Conservation (phyloP, 2,888 invertebrate species). For the Lymantria dispar region DNA sequence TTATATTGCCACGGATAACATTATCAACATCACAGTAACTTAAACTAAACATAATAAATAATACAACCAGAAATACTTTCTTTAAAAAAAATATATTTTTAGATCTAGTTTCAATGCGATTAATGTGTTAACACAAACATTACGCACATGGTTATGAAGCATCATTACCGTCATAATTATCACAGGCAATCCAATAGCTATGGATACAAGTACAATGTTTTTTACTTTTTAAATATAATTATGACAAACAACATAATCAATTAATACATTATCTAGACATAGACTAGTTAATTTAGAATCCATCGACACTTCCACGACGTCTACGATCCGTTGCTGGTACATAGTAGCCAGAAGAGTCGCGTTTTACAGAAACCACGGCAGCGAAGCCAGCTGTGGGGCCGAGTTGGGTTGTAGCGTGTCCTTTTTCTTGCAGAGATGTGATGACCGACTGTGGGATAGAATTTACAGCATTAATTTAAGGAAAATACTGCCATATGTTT, state of each 20-base stretch:
- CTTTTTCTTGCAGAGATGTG: slow-evolving; percentile 65
- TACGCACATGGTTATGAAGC: too few relatives aligned
- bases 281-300: slow-evolving; percentile 46
- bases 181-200: too few relatives aligned
- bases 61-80: too few relatives aligned
- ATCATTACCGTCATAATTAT: too few relatives aligned
- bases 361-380: slow-evolving; percentile 80
- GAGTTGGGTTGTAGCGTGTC: slow-evolving; percentile 73
- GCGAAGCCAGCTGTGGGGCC: slow-evolving; percentile 84
- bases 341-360: slow-evolving; percentile 63
- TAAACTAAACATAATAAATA: slow-evolving; percentile 15
- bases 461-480: neutral
- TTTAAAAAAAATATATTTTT: too few relatives aligned
- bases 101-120: too few relatives aligned
- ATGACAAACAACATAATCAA: too few relatives aligned
- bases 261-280: too few relatives aligned
- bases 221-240: too few relatives aligned
- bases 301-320: slow-evolving; percentile 75
- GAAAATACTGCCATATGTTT: neutral
- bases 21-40: slow-evolving; percentile 27
- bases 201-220: too few relatives aligned
- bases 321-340: slow-evolving; percentile 69
- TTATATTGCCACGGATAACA: too few relatives aligned
- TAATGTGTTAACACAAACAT: too few relatives aligned
- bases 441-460: slow-evolving; percentile 59